phyloP scores from a whole-genome alignment of 2,113 vertebrate genomes.

The Ifrita kowaldi region DNA sequence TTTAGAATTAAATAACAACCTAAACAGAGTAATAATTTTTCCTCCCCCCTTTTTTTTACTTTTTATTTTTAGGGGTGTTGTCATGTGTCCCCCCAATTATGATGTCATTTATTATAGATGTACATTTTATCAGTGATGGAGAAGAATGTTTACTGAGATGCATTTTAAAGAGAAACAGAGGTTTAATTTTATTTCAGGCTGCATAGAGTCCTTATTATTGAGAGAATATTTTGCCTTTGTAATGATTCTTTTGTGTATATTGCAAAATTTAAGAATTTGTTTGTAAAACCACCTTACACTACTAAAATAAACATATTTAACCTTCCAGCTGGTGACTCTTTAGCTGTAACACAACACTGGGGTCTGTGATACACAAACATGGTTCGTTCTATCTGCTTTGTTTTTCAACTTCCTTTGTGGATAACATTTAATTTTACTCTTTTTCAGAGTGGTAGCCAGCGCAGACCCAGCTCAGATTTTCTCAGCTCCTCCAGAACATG shows the following conservation, averaged over 20 bases:
- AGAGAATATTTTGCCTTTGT: conserved; percentile 36
- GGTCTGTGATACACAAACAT: neutral
- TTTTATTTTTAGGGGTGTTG: conserved; percentile 6
- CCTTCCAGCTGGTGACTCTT: conserved; percentile 9
- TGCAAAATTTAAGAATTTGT: conserved; percentile 21
- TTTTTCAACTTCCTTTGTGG: neutral
- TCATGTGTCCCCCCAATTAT: neutral
- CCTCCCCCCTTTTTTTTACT: neutral
- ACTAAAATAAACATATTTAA: conserved; percentile 70
- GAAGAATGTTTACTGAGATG: conserved; percentile 42
- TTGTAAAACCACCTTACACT: conserved; percentile 48
- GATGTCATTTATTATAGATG: conserved; percentile 39
- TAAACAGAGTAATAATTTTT: conserved; percentile 18
- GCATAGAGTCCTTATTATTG: neutral
- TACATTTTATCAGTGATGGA: conserved; percentile 50
- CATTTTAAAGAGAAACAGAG: conserved; percentile 42
- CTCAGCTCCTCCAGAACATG: neutral
- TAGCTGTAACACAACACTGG: neutral
- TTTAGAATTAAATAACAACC: conserved; percentile 68
- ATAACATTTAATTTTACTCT: neutral
- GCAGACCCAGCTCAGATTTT: neutral
- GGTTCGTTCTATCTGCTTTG: neutral
- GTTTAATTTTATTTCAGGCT: conserved; percentile 33
- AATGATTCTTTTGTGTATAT: conserved; percentile 38
- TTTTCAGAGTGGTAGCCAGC: neutral